These are phyloP conservation scores for Dasypus novemcinctus DNA, from an alignment of 2,113 vertebrate genomes.

Conservation along the genomic window DNA sequence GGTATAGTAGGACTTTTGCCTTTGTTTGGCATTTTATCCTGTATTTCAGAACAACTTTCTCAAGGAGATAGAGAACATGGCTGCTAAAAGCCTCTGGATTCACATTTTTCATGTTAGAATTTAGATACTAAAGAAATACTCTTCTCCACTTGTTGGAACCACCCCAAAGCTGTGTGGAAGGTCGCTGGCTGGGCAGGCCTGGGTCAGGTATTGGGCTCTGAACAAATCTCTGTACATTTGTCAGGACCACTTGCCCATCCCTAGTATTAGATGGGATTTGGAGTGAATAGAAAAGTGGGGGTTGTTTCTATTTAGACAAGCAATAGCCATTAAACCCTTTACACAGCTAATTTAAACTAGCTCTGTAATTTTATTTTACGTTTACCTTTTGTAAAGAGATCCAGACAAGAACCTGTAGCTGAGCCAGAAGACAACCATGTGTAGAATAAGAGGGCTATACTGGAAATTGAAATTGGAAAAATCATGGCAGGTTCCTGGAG, in stretches of 20 bases:
- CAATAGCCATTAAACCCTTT: not conserved
- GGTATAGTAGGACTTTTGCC: not conserved
- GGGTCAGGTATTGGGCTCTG: not conserved
- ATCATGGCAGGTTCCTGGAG: not conserved
- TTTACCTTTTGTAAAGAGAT: not conserved
- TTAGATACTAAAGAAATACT: not conserved
- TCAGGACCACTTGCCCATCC: fast-evolving
- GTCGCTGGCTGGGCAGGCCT: not conserved
- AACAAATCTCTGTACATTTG: not conserved
- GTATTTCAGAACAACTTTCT: not conserved
- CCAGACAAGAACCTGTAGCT: not conserved
- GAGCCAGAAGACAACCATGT: not conserved
- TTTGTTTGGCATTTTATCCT: not conserved
- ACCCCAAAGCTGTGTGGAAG: not conserved
- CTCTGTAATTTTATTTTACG: not conserved
- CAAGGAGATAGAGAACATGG: not conserved
- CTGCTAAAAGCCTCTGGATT: not conserved
- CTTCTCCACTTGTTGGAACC: not conserved
- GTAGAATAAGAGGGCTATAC: not conserved
- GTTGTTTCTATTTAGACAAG: not conserved
- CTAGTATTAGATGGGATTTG: not conserved
- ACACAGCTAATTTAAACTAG: not conserved
- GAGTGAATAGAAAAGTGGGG: not conserved
- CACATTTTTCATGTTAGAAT: not conserved
- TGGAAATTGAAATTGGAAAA: not conserved